Percentiles rank a stretch among this genome's conserved stretches.
Conservation (phyloP, 2,797 vertebrate species). For the Chromobotia macracanthus region DNA sequence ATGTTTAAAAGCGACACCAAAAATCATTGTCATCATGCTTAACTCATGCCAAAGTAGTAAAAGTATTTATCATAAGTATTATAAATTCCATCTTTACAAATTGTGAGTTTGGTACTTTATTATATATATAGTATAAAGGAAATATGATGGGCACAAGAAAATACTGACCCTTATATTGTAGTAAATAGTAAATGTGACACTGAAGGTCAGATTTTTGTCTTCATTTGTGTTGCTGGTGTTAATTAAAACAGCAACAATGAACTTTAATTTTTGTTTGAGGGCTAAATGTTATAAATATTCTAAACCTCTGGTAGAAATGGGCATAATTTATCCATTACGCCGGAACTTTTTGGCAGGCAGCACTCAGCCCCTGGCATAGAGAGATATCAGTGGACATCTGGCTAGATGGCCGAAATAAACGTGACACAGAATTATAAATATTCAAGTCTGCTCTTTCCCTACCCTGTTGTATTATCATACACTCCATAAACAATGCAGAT, state of each 20-base stretch:
- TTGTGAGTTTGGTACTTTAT: no score
- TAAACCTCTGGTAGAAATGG: conserved; percentile 12
- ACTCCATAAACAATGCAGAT: conserved; percentile 37
- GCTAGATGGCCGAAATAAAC: conserved; percentile 26
- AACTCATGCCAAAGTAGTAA: no score
- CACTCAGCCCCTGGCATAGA: conserved; percentile 21
- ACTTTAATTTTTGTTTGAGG: background rate
- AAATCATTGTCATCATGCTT: no score
- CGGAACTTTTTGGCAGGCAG: conserved; percentile 33
- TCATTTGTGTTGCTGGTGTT: background rate
- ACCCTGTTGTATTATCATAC: conserved; percentile 12
- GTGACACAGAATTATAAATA: conserved; percentile 35
- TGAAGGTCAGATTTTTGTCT: background rate
- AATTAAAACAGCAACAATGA: background rate
- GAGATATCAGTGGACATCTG: conserved; percentile 37
- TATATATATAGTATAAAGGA: no score
- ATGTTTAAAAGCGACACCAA: no score
- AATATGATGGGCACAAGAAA: background rate
- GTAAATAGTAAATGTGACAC: background rate
- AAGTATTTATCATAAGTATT: no score
- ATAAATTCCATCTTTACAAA: no score
- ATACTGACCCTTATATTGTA: background rate
- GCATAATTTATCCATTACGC: conserved; percentile 20
- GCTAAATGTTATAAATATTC: conserved; percentile 5
- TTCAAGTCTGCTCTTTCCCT: conserved; percentile 18